A percentile compares a stretch with the other conserved stretches of the same genome.
Evolutionary conservation across 2,113 vertebrate species (phyloP).

Genomic region (Strix aluco): DNA sequence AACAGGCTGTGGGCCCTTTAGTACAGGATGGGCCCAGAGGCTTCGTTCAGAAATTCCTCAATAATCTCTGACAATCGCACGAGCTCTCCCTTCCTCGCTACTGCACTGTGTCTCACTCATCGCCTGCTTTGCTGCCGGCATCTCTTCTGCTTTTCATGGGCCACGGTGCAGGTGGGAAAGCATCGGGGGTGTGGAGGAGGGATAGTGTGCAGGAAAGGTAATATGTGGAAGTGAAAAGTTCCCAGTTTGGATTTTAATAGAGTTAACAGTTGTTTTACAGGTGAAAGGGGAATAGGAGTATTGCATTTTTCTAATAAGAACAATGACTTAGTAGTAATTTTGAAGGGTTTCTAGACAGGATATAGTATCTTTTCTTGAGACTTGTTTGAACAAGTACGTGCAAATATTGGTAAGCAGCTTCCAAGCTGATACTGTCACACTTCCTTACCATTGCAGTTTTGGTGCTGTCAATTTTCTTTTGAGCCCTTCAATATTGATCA

Average conservation of each 20-base stretch:
- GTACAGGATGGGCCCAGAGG: not conserved
- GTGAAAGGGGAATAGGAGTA: not conserved
- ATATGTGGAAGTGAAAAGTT: not conserved
- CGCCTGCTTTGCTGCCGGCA: not conserved
- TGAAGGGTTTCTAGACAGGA: not conserved
- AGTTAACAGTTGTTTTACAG: not conserved
- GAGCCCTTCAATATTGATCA: not conserved
- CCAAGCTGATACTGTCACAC: not conserved
- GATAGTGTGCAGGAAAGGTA: not conserved
- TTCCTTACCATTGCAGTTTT: not conserved
- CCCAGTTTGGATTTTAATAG: not conserved
- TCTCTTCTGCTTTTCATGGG: not conserved
- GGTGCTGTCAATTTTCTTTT: not conserved
- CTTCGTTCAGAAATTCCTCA: not conserved
- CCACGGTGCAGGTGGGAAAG: not conserved
- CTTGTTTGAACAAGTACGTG: not conserved
- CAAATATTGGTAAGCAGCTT: not conserved
- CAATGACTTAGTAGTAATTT: not conserved
- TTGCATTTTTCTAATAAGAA: not conserved
- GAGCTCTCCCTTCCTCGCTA: not conserved
- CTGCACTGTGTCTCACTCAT: rapidly evolving
- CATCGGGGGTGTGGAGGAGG: not conserved
- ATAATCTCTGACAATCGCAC: not conserved
- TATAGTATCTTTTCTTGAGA: not conserved
- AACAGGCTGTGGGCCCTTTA: not conserved